These are phyloP conservation scores for Ancistrus triradiatus DNA, from an alignment of 2,113 vertebrate genomes.

Conservation along the genomic window DNA sequence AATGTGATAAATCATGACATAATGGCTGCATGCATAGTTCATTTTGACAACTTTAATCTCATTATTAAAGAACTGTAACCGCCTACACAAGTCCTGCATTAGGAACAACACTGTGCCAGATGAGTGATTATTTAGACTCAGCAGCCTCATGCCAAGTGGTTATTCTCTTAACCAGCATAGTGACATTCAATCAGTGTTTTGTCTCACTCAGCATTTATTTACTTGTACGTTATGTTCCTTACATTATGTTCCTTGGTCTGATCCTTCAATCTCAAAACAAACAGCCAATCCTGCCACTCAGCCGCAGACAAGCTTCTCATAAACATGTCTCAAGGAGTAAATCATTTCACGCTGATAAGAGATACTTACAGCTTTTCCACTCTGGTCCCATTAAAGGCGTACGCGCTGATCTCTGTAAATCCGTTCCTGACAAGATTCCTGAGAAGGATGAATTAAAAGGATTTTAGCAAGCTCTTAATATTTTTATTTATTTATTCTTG, in stretches of 20 bases:
- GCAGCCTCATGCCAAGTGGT: background rate
- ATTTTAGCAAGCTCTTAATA: background rate
- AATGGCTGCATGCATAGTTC: background rate
- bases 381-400: conserved; percentile 86
- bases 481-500: too few species aligned
- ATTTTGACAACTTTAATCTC: background rate
- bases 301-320: background rate
- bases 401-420: conserved; percentile 81
- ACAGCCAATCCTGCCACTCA: conserved; percentile 25
- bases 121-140: conserved; percentile 7
- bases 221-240: conserved; percentile 57
- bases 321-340: conserved; percentile 1
- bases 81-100: background rate
- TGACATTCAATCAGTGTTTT: conserved; percentile 60
- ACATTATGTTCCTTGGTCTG: conserved; percentile 52
- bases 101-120: background rate
- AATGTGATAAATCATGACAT: background rate
- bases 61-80: background rate
- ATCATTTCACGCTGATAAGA: background rate
- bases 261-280: conserved; percentile 10
- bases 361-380: conserved; percentile 81
- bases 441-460: conserved; percentile 46
- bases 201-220: conserved; percentile 60
- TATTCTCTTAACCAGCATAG: conserved; percentile 20
- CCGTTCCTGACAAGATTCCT: conserved; percentile 86